Conservation (phyloP, 2,797 vertebrate genomes). For the Monodelphis domestica region DNA sequence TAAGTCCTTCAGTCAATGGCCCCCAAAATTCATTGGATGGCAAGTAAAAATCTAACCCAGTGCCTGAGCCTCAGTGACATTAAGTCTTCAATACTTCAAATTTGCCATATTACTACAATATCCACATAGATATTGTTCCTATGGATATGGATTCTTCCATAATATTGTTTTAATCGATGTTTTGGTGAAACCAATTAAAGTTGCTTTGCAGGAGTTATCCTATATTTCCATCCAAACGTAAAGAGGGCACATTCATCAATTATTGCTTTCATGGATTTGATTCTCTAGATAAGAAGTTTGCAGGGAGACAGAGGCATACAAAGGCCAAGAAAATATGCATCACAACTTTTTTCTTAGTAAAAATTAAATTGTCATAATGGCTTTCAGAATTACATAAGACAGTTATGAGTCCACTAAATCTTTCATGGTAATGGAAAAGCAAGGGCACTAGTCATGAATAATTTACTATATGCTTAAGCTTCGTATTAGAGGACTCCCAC, state of each 20-base stretch:
- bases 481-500: conserved; percentile 28
- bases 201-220: neutral
- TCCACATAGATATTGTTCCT: neutral
- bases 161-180: neutral
- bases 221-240: conserved; percentile 11
- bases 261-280: conserved; percentile 28
- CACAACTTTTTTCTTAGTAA: conserved; percentile 50
- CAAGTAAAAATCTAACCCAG: neutral
- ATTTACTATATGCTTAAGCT: conserved; percentile 38
- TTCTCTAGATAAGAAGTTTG: conserved; percentile 36
- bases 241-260: conserved; percentile 21
- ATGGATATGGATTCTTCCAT: neutral
- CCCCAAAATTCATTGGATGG: neutral
- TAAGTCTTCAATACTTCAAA: neutral
- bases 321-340: neutral
- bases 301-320: neutral
- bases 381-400: conserved; percentile 40
- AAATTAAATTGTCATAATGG: conserved; percentile 57
- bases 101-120: neutral
- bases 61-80: neutral
- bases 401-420: conserved; percentile 31
- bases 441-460: conserved; percentile 31
- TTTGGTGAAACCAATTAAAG: neutral
- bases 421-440: conserved; percentile 61
- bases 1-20: neutral